These are phyloP conservation scores for Luperina nickerlii DNA, from an alignment of 2,888 invertebrate genomes.

Conservation along the genomic window DNA sequence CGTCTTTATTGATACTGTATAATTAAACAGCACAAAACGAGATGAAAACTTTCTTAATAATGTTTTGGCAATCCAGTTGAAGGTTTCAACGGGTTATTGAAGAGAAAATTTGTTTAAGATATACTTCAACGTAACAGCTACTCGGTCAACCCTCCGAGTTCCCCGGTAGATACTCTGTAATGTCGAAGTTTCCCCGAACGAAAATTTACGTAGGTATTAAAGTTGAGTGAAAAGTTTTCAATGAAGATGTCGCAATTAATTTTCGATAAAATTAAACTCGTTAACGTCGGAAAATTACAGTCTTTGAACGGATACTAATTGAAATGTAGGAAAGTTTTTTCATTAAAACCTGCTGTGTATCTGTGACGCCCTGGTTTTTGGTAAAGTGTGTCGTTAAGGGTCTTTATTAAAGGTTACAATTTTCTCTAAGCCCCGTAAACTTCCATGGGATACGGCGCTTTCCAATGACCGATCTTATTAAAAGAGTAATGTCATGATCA, in stretches of 20 bases:
- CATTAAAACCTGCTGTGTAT: constrained; percentile 78
- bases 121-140: constrained; percentile 74
- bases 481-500: background rate
- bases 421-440: background rate
- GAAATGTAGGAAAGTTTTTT: constrained; percentile 88
- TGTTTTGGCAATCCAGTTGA: constrained; percentile 73
- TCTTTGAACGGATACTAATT: constrained; percentile 85
- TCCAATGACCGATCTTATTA: constrained; percentile 4
- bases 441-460: background rate
- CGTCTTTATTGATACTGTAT: constrained; percentile 68
- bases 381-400: constrained; percentile 35
- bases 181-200: constrained; percentile 80
- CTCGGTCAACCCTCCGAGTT: constrained; percentile 75
- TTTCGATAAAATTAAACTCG: constrained; percentile 90
- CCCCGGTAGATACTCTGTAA: constrained; percentile 78
- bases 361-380: constrained; percentile 64
- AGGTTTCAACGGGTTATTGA: constrained; percentile 73
- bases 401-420: constrained; percentile 27
- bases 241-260: constrained; percentile 90
- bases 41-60: constrained; percentile 76
- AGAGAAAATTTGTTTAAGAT: constrained; percentile 79
- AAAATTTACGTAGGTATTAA: constrained; percentile 87
- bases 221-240: constrained; percentile 86
- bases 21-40: constrained; percentile 72
- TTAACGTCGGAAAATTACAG: constrained; percentile 88